Base-by-base conservation (phyloP, 2,888 invertebrate genomes). In the Dasypogon diadema region DNA sequence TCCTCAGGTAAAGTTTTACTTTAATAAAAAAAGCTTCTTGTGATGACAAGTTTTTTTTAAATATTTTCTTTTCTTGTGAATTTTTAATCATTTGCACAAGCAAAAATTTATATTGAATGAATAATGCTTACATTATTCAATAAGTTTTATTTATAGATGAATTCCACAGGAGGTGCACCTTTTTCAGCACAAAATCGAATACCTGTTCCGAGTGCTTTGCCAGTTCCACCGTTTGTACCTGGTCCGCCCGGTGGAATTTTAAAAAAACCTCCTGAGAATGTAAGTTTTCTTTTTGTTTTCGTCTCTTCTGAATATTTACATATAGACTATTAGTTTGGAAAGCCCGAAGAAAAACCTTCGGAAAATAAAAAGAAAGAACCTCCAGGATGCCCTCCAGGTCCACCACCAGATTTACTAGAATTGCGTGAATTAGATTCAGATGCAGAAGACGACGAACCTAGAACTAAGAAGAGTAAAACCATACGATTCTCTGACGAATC, bases 381-480 rank as follows among this genome's bases (percentile, higher is more conserved):
- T 0, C 94, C 96, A 0, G 96, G 96, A 2, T 95, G 95, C 5
- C 97, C 97, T 0, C 93, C 94, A 0, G 95, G 93, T 1, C 92
- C 93, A 1, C 95, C 96, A 0, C 92, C 93, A 0, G 91, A 93
- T 83, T 87, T 93, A 34, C 87, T 88, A 70, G 90, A 90, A 78
- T 90, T 92, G 80, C 89, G 90, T 16, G 89, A 91, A 72, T 89
- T 90, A 10, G 89, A 89, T 78, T 84, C 84, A 0, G 86, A 85
- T 79, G 84, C 84, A 0, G 85, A 85, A 74, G 83, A 84, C 24
- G 83, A 88, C 6, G 82, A 85, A 3, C 77, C 79, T 21, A 82
- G 86, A 82, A 42, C 82, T 48, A 87, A 86, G 77, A 79, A 80
- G 72, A 82, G 80, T 18, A 91, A 90, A 82, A 89, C 87, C 74